phyloP scores from a whole-genome alignment of 2,888 invertebrate genomes.

The Drosophila rellima region DNA sequence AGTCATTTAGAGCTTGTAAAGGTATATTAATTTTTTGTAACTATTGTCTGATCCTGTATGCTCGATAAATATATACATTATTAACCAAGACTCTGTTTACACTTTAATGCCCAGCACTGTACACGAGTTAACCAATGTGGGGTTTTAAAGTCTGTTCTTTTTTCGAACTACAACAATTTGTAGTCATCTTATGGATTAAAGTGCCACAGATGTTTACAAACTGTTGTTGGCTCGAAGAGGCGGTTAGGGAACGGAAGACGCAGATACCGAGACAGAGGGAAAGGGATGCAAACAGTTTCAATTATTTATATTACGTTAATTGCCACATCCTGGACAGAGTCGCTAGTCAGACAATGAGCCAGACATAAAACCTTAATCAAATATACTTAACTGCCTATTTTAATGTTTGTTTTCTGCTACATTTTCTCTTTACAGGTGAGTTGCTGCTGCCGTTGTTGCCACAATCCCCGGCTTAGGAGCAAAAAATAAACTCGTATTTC shows the following conservation, averaged over 20 bases:
- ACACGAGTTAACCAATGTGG: conserved; percentile 1
- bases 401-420: conserved; percentile 72
- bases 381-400: conserved; percentile 69
- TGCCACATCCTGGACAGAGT: conserved; percentile 41
- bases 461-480: conserved; percentile 24
- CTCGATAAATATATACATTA: neutral
- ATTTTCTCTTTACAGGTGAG: conserved; percentile 75
- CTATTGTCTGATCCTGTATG: neutral
- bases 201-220: conserved; percentile 9
- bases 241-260: neutral
- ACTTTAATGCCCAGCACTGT: conserved; percentile 9
- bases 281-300: conserved; percentile 44
- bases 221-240: neutral
- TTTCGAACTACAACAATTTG: conserved; percentile 2
- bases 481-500: conserved; percentile 52
- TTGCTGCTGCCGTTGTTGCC: conserved; percentile 48
- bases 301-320: conserved; percentile 64
- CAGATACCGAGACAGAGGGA: neutral
- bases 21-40: neutral
- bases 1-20: no score
- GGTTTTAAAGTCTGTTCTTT: conserved; percentile 7
- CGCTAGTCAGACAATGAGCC: conserved; percentile 54
- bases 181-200: conserved; percentile 12
- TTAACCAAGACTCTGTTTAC: neutral
- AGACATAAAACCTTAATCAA: conserved; percentile 71